Conservation (phyloP, 1,140 invertebrate species). For the Calycopis cecrops region DNA sequence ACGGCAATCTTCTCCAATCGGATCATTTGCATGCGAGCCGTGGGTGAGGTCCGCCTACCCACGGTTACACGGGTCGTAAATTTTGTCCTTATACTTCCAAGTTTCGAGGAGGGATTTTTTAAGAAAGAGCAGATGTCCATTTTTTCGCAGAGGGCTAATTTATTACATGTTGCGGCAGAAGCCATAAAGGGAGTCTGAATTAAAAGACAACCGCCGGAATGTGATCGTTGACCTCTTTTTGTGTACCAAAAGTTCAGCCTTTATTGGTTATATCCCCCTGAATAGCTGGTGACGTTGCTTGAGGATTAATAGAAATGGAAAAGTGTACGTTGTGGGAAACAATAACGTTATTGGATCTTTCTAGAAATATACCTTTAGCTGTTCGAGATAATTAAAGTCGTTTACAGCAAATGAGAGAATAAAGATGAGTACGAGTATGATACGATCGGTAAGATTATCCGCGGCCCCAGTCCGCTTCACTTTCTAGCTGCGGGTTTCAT, state of each 20-base stretch:
- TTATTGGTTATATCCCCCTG: constrained; percentile 4
- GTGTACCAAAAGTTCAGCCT: constrained; percentile 5
- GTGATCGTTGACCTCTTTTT: constrained; percentile 40
- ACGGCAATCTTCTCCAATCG: constrained; percentile 52
- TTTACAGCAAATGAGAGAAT: constrained; percentile 31
- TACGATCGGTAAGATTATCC: constrained; percentile 54
- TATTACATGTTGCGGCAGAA: constrained; percentile 53
- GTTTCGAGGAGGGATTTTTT: constrained; percentile 61
- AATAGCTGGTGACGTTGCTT: neutral
- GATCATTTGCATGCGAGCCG: constrained; percentile 65
- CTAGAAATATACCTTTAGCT: constrained; percentile 5
- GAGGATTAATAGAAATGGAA: constrained; percentile 1
- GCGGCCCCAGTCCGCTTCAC: constrained; percentile 46
- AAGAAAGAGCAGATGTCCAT: constrained; percentile 61
- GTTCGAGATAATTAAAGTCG: constrained; percentile 20
- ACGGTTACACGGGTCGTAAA: constrained; percentile 65
- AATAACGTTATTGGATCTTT: neutral
- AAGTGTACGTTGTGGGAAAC: neutral
- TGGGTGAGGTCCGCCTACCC: constrained; percentile 60
- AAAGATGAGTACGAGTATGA: constrained; percentile 44
- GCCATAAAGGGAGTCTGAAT: constrained; percentile 52
- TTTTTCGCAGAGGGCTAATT: constrained; percentile 63
- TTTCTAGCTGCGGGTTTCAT: constrained; percentile 54
- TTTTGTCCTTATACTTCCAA: constrained; percentile 68
- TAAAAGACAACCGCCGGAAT: constrained; percentile 41